phyloP scores from a whole-genome alignment of 35 echinoderm and acorn worm genomes.

The Patiria miniata region DNA sequence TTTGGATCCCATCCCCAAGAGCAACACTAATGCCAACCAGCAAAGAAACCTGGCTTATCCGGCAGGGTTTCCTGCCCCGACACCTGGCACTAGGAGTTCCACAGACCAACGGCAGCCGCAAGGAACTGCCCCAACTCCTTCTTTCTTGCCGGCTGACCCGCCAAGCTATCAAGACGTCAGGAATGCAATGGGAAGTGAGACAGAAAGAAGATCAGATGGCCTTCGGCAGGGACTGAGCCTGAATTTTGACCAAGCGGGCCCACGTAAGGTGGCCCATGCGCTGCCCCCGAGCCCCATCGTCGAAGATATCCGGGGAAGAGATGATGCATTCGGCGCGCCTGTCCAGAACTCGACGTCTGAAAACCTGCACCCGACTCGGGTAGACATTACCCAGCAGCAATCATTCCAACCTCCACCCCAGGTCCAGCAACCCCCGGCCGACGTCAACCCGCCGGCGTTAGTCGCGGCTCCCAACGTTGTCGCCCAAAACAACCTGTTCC shows the following conservation, averaged over 20 bases:
- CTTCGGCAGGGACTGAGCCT: constrained; percentile 66
- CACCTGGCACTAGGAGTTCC: not conserved
- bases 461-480: not conserved
- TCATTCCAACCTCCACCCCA: constrained; percentile 12
- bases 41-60: not conserved
- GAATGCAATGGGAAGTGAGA: constrained; percentile 53
- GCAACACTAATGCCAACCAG: not conserved
- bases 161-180: constrained; percentile 75
- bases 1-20: not conserved
- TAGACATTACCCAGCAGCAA: not conserved
- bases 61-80: constrained; percentile 4
- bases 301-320: constrained; percentile 37
- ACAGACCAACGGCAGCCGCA: not conserved
- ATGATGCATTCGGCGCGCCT: not conserved
- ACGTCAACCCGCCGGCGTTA: not conserved
- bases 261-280: constrained; percentile 56
- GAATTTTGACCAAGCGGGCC: constrained; percentile 66
- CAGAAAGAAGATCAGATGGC: not conserved
- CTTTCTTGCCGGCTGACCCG: constrained; percentile 37
- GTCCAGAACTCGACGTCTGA: not conserved
- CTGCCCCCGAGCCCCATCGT: constrained; percentile 65
- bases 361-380: not conserved
- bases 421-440: not conserved
- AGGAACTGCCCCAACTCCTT: not conserved
- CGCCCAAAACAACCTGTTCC: not conserved